Base-by-base conservation (phyloP, 2,888 invertebrate species). In the Pyrrhia umbra region DNA sequence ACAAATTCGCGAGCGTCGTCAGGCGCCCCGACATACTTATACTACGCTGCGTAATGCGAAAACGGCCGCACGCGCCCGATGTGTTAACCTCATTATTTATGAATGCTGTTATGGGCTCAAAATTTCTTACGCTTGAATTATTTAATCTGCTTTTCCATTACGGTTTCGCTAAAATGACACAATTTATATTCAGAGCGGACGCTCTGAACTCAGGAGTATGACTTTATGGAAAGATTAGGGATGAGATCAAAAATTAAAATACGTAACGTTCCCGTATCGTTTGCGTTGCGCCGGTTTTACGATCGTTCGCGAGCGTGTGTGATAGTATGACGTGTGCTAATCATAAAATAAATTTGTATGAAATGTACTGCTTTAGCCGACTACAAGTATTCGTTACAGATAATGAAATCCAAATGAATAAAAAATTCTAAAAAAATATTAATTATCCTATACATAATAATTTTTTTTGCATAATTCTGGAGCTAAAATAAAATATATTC, bases 111-210 rank as follows among this genome's bases (percentile, higher is more conserved):
- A 93, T 92, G 90, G 90, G 85, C 88, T 90, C 90, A 91, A 92
- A 93, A 93, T 93, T 92, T 90, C 93, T 93, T 92, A 88, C 88
- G 88, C 85, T 79, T 93, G 93, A 92, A 94, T 93, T 93, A 94
- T 94, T 93, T 92, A 94, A 94, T 93, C 92, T 90, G 86, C 90
- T 92, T 93, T 94, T 94, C 94, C 94, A 94, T 94, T 94, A 94
- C 89, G 91, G 91, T 90, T 93, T 91, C 87, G 84, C 84, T 86
- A 84, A 90, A 92, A 93, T 91, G 92, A 92, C 92, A 92, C 92
- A 89, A 92, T 94, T 93, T 94, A 90, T 93, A 94, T 94, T 93
- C 94, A 88, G 85, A 80, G 80, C 88, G 88, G 84, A 84, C 78
- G 85, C 81, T 79, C 81, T 81, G 81, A 85, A 85, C 84, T 87